Evolutionary conservation across 53 echinoderm and acorn worm species (phyloP), one percentile per base, ranked within the genome.

Genomic region (Stichopus horrens): DNA sequence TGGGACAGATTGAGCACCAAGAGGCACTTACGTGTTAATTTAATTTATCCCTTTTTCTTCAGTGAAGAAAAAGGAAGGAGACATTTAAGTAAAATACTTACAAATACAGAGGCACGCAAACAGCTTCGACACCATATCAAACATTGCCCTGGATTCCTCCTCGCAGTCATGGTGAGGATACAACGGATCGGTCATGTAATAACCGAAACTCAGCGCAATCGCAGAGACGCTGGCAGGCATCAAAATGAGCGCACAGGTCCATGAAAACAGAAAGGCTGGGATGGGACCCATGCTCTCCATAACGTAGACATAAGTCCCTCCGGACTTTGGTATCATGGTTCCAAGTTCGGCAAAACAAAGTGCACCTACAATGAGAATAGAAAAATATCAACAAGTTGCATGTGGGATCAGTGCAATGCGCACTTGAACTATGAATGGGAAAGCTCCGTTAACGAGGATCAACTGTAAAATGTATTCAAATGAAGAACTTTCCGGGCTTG

Each of bases 291-390:
- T 90, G 76, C 88, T 86, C 21, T 92, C 89, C 60, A 88, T 54
- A 22, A 95, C 89, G 77, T 95, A 95, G 14, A 88, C 90, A 52
- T 93, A 95, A 22, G 93, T 93, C 19, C 90, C 95, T n/a, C 95
- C 95, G 5, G 95, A 93, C 82, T 95, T 95, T 16, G 91, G 91
- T 55, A 95, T 92, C 91, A 93, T 86, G 0, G 95, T 95, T 58
- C 95, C 95, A 5, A 95, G 91, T 83, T 95, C 95, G 55, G 95
- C 93, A 89, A 93, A 95, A 55, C 95, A 93, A 53, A 95, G 83
- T 7, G 93, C 91, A n/a, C 95, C 95, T 95, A 76, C 21, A 22
- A 76, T 7, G 4, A 54, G 16, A 76, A 76, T 9, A 20, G 77
- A 16, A 52, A 54, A 23, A 11, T 53, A 52, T 71, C 19, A 11